Evolutionary conservation across 2,888 invertebrate genomes (phyloP).

Genomic region (Dichetophora obliterata): DNA sequence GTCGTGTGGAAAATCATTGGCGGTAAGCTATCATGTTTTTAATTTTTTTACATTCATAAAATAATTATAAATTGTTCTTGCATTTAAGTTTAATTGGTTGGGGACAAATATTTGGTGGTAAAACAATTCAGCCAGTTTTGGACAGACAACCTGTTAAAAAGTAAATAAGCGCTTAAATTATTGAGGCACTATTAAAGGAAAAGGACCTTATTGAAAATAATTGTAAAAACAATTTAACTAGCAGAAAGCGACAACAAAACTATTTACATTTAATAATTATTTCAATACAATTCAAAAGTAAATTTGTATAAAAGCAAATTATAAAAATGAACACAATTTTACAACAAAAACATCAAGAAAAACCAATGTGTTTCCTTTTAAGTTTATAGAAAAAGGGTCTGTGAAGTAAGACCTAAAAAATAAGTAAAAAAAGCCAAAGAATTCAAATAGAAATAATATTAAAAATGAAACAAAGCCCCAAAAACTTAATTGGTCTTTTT

Average conservation of each 20-base stretch:
- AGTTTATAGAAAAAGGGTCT: neutral
- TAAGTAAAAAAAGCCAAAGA: too few species aligned
- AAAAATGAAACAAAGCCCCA: too few species aligned
- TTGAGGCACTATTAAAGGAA: constrained; percentile 11
- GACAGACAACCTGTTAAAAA: constrained; percentile 52
- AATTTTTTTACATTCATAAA: constrained; percentile 41
- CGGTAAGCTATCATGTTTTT: constrained; percentile 74
- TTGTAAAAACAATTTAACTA: constrained; percentile 23
- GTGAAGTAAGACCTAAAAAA: too few species aligned
- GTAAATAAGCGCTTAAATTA: constrained; percentile 18
- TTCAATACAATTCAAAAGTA: constrained; percentile 42
- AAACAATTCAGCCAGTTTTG: constrained; percentile 86
- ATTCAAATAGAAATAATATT: too few species aligned
- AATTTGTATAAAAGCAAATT: constrained; percentile 40
- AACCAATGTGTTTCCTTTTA: neutral
- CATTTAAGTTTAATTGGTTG: constrained; percentile 93
- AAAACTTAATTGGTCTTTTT: too few species aligned
- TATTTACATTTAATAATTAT: constrained; percentile 40
- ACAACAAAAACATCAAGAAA: constrained; percentile 19
- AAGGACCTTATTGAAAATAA: constrained; percentile 17
- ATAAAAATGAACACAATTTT: constrained; percentile 43
- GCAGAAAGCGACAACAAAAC: constrained; percentile 31
- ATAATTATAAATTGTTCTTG: constrained; percentile 11
- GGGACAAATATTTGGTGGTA: constrained; percentile 98
- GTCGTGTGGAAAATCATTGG: constrained; percentile 99